Percentiles rank a stretch among this genome's conserved stretches.
Conservation (phyloP, 2,113 vertebrate genomes). For the Todiramphus saurophagus region DNA sequence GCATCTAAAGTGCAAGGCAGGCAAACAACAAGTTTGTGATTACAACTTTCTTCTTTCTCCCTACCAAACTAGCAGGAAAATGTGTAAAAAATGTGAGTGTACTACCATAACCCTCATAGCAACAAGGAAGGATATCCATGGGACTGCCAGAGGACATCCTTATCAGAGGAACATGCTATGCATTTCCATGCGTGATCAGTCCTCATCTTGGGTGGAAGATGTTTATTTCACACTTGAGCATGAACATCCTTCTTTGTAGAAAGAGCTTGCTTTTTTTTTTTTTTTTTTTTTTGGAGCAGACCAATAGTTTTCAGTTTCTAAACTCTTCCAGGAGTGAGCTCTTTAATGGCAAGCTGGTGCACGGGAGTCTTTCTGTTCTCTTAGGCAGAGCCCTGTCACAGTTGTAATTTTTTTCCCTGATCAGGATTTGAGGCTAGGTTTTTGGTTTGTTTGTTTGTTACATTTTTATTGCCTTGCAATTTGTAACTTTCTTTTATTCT, state of each 20-base stretch:
- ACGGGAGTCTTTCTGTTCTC: not conserved
- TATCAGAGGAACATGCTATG: not conserved
- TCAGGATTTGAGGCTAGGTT: not conserved
- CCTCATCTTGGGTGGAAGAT: not conserved
- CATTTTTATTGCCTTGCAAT: not conserved
- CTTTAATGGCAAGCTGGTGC: not conserved
- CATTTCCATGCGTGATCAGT: not conserved
- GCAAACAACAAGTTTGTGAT: not conserved
- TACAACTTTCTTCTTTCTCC: not conserved
- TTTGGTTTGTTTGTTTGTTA: not conserved
- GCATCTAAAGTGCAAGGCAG: not conserved
- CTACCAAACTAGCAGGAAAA: not conserved
- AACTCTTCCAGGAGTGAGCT: not conserved
- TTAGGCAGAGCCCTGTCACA: not conserved
- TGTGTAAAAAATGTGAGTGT: not conserved
- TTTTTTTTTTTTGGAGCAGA: not conserved
- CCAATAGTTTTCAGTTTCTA: not conserved
- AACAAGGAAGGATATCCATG: not conserved
- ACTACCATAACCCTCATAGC: not conserved
- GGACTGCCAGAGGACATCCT: not conserved
- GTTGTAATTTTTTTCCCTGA: not conserved
- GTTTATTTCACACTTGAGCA: not conserved
- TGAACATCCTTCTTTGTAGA: not conserved
- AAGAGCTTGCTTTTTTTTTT: not conserved
- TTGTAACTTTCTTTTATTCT: not conserved